These are phyloP conservation scores for Petaurus breviceps DNA, from an alignment of 2,113 vertebrate species.

Conservation along the genomic window DNA sequence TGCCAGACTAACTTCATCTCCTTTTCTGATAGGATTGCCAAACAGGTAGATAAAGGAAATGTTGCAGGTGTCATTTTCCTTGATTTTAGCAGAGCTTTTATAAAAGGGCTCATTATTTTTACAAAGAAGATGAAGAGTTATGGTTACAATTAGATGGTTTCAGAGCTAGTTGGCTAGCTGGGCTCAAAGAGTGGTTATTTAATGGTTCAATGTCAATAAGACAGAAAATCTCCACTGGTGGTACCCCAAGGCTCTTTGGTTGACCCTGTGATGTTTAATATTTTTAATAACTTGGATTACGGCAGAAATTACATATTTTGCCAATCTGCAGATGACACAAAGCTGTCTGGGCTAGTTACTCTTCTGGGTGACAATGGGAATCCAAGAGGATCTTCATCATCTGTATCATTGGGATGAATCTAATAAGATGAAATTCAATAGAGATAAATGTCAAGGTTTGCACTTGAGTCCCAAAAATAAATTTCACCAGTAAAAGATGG, in stretches of 20 bases:
- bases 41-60: not conserved
- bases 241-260: not conserved
- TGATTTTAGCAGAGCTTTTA: not conserved
- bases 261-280: not conserved
- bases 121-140: not conserved
- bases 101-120: not conserved
- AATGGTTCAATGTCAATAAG: not conserved
- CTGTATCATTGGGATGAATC: not conserved
- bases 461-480: not conserved
- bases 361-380: not conserved
- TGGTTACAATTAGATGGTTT: not conserved
- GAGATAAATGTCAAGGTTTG: not conserved
- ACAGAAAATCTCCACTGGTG: not conserved
- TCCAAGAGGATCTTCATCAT: not conserved
- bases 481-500: not conserved
- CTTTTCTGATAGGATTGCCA: not conserved
- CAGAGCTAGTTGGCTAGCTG: not conserved
- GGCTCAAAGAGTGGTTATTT: not conserved
- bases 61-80: not conserved
- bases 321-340: not conserved
- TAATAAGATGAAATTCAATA: not conserved
- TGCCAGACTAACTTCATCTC: not conserved
- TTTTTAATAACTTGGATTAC: not conserved
- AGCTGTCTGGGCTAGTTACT: not conserved
- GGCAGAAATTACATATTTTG: not conserved